phyloP scores from a whole-genome alignment of 2,888 invertebrate species.

The Toxonevra muliebris region DNA sequence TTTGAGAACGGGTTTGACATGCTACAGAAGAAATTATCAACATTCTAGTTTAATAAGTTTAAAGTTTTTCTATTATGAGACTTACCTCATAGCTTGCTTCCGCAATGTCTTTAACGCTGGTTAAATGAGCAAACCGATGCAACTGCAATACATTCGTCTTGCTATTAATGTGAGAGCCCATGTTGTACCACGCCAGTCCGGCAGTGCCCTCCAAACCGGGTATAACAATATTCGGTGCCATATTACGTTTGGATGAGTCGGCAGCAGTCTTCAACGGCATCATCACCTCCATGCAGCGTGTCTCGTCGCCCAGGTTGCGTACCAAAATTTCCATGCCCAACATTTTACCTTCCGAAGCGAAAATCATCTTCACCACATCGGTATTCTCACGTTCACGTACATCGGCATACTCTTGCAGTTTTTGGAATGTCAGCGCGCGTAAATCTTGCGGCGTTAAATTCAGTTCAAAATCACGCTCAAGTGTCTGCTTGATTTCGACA shows the following conservation, averaged over 20 bases:
- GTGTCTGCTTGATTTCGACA: constrained; percentile 92
- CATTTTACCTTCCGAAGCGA: constrained; percentile 51
- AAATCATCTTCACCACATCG: constrained; percentile 56
- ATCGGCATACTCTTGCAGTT: constrained; percentile 59
- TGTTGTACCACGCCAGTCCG: constrained; percentile 60
- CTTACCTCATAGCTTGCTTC: constrained; percentile 54
- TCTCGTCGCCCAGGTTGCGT: constrained; percentile 72
- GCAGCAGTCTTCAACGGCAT: constrained; percentile 67
- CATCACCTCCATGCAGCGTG: constrained; percentile 67
- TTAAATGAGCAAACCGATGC: constrained; percentile 50
- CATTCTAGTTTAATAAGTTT: too few species aligned
- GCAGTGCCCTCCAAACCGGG: constrained; percentile 77
- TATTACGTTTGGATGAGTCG: constrained; percentile 43
- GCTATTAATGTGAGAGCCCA: constrained; percentile 51
- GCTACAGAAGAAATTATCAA: constrained; percentile 64
- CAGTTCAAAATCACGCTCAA: constrained; percentile 90
- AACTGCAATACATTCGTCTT: constrained; percentile 56
- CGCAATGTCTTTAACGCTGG: constrained; percentile 51
- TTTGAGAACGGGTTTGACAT: constrained; percentile 69
- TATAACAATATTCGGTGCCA: constrained; percentile 65
- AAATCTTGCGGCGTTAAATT: constrained; percentile 88
- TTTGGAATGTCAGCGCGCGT: constrained; percentile 77
- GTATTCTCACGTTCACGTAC: constrained; percentile 47
- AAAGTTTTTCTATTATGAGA: background rate
- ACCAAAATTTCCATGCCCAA: constrained; percentile 70